Evolutionary conservation across 2,797 vertebrate genomes (phyloP).

Genomic region (Nyctalus aviator): DNA sequence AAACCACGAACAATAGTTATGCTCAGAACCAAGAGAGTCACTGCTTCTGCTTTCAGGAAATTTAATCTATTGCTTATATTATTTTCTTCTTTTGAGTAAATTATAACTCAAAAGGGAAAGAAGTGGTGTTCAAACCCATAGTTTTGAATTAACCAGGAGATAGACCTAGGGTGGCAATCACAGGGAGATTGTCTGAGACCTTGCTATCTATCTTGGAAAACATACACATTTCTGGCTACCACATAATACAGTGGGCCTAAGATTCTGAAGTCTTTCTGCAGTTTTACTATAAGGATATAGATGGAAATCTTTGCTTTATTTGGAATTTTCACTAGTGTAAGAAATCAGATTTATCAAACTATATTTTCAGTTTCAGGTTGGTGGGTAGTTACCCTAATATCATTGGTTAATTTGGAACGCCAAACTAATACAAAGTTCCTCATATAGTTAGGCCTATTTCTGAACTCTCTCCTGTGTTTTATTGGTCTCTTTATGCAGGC

Average conservation of each 20-base stretch:
- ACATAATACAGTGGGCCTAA: neutral
- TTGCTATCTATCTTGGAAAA: neutral
- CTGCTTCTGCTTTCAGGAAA: neutral
- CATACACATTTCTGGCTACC: neutral
- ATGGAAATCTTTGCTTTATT: neutral
- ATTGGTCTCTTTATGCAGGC: neutral
- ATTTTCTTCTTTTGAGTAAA: neutral
- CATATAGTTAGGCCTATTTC: neutral
- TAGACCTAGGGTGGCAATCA: too few species aligned
- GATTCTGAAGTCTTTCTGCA: neutral
- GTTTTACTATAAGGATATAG: neutral
- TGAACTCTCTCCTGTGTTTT: neutral
- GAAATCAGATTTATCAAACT: neutral
- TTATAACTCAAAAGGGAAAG: neutral
- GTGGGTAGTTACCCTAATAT: neutral
- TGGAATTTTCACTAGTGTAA: slow-evolving; percentile 20
- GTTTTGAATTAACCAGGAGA: neutral
- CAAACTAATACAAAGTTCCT: neutral
- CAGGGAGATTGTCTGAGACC: neutral
- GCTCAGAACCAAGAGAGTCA: neutral
- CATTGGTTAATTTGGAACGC: neutral
- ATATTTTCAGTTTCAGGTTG: neutral
- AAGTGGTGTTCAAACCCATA: neutral
- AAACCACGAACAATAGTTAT: neutral
- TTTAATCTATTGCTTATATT: neutral